These are phyloP conservation scores for Hydraecia micacea DNA, from an alignment of 2,888 invertebrate genomes.

Conservation along the genomic window DNA sequence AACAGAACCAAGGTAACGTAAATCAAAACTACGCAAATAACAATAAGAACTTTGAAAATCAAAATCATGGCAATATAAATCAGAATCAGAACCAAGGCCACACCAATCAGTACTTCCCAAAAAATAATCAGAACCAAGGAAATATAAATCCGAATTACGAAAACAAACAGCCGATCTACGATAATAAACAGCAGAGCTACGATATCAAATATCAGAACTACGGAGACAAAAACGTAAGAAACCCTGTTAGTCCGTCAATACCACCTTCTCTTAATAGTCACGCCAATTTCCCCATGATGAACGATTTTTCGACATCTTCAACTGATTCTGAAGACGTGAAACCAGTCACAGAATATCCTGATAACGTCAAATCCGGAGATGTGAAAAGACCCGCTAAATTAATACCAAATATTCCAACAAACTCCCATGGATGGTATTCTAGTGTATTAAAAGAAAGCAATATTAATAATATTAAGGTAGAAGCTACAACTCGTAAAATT, in stretches of 20 bases:
- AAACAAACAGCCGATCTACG: slow-evolving; percentile 48
- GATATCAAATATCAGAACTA: slow-evolving; percentile 55
- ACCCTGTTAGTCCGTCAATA: slow-evolving; percentile 64
- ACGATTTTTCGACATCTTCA: slow-evolving; percentile 72
- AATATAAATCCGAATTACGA: slow-evolving; percentile 52
- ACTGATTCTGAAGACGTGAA: slow-evolving; percentile 67
- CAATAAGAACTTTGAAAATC: slow-evolving; percentile 12
- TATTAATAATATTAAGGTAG: slow-evolving; percentile 81
- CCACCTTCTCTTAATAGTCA: slow-evolving; percentile 83
- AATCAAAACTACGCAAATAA: slow-evolving; percentile 13
- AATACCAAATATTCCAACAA: slow-evolving; percentile 84
- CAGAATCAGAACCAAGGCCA: slow-evolving; percentile 54
- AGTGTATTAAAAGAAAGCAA: slow-evolving; percentile 81
- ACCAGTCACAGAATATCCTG: slow-evolving; percentile 75
- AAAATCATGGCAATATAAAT: slow-evolving; percentile 8
- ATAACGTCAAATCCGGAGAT: slow-evolving; percentile 72
- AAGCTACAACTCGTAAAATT: slow-evolving; percentile 83
- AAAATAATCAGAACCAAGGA: slow-evolving; percentile 59
- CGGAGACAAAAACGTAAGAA: slow-evolving; percentile 58
- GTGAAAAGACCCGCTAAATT: slow-evolving; percentile 80
- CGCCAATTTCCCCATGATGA: slow-evolving; percentile 87
- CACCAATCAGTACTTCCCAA: slow-evolving; percentile 47
- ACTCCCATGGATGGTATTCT: slow-evolving; percentile 88
- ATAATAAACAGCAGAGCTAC: slow-evolving; percentile 31
- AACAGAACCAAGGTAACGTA: slow-evolving; percentile 5